Percentiles rank a stretch among this genome's conserved stretches.
Evolutionary conservation across 2,797 vertebrate genomes (phyloP).

Genomic region (Poeciliopsis infans): DNA sequence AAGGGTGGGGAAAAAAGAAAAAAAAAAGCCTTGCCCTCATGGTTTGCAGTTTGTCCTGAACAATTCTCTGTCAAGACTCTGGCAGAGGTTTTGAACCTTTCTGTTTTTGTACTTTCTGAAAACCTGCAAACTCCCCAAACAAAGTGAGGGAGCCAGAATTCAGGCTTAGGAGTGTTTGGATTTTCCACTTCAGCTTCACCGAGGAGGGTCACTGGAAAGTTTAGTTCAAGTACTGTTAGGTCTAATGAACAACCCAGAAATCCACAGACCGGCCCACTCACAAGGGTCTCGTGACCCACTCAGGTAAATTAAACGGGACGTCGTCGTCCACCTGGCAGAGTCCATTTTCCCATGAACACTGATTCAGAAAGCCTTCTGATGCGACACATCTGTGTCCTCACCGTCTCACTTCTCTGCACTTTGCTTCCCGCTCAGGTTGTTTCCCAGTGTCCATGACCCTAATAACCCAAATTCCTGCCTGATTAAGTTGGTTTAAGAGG

Average conservation of each 20-base stretch:
- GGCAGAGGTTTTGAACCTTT: neutral
- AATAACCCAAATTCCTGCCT: constrained; percentile 79
- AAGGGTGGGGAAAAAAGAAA: neutral
- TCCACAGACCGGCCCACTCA: constrained; percentile 33
- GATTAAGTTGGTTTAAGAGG: constrained; percentile 81
- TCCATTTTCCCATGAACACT: constrained; percentile 33
- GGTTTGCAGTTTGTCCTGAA: neutral
- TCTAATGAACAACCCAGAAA: constrained; percentile 48
- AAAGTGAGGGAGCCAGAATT: neutral
- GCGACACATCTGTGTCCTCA: constrained; percentile 63
- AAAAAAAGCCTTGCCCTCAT: neutral
- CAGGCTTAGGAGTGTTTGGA: constrained; percentile 20
- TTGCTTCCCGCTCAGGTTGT: constrained; percentile 41
- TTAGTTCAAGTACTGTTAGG: constrained; percentile 44
- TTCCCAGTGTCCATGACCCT: constrained; percentile 71
- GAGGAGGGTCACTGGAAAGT: constrained; percentile 64
- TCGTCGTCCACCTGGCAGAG: constrained; percentile 1
- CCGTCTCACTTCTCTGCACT: constrained; percentile 46
- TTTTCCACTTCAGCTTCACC: constrained; percentile 58
- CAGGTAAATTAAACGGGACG: constrained; percentile 52
- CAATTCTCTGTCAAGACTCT: neutral
- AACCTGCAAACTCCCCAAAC: neutral
- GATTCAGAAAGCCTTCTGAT: constrained; percentile 45
- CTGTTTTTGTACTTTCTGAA: neutral
- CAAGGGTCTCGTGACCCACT: constrained; percentile 40